A percentile compares a stretch with the other conserved stretches of the same genome.
These are phyloP conservation scores for Lapara coniferarum DNA, from an alignment of 2,888 invertebrate genomes.

Conservation along the genomic window DNA sequence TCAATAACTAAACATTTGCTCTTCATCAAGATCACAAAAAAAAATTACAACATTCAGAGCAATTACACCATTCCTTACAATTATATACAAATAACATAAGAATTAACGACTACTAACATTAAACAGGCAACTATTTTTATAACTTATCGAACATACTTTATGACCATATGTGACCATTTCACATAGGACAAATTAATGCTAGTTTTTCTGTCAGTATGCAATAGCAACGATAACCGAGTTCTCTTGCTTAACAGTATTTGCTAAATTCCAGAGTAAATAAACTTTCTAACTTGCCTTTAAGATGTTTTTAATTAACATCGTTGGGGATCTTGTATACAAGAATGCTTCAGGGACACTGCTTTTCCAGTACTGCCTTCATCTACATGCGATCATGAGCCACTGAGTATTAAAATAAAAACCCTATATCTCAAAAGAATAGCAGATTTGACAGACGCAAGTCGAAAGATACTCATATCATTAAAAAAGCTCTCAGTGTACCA, in stretches of 20 bases:
- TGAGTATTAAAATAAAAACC: no score
- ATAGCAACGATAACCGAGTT: no score
- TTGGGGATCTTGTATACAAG: no score
- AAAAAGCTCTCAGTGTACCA: no score
- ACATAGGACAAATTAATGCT: constrained; percentile 6
- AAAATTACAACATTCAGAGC: not conserved
- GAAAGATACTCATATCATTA: no score
- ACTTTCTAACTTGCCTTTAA: no score
- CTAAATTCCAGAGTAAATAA: not conserved
- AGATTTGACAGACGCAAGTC: no score
- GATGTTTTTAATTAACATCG: no score
- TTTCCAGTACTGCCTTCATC: no score
- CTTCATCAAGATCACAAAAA: not conserved
- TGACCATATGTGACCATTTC: constrained; percentile 12
- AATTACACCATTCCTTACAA: constrained; percentile 11
- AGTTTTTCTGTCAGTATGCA: not conserved
- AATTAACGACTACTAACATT: not conserved
- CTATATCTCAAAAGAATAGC: no score
- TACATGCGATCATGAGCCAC: no score
- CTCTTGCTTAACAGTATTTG: not conserved
- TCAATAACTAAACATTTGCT: not conserved
- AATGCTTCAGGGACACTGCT: no score
- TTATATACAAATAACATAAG: constrained; percentile 10
- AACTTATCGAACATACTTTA: constrained; percentile 8
- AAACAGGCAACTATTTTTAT: constrained; percentile 10